A percentile compares a stretch with the other conserved stretches of the same genome.
phyloP scores from a whole-genome alignment of 2,113 vertebrate genomes.

The Mustela lutreola region DNA sequence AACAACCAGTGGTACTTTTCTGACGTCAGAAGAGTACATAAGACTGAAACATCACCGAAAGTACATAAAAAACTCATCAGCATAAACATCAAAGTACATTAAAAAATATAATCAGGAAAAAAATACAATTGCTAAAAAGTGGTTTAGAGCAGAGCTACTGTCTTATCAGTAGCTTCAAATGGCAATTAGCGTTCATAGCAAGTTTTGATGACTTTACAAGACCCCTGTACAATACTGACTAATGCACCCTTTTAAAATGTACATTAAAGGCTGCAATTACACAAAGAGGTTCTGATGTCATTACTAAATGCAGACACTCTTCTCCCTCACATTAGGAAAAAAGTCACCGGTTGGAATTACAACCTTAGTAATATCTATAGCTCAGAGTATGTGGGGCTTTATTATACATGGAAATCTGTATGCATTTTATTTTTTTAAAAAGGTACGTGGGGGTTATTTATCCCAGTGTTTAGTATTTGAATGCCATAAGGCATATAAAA shows the following conservation, averaged over 20 bases:
- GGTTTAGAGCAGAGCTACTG: slow-evolving; percentile 90
- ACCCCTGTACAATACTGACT: slow-evolving; percentile 90
- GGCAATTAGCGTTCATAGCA: slow-evolving; percentile 87
- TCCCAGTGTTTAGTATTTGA: slow-evolving; percentile 69
- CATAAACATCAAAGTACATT: slow-evolving; percentile 90
- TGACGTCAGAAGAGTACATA: slow-evolving; percentile 88
- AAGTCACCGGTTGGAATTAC: slow-evolving; percentile 83
- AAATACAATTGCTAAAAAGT: slow-evolving; percentile 90
- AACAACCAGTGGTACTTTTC: slow-evolving; percentile 90
- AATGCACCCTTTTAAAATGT: slow-evolving; percentile 88
- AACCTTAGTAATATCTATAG: slow-evolving; percentile 79
- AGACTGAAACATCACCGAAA: slow-evolving; percentile 91
- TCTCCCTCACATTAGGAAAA: slow-evolving; percentile 66
- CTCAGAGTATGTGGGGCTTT: slow-evolving; percentile 81
- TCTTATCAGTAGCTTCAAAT: slow-evolving; percentile 86
- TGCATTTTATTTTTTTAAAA: slow-evolving; percentile 50
- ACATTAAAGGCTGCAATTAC: slow-evolving; percentile 89
- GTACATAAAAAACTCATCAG: slow-evolving; percentile 90
- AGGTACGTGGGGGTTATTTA: slow-evolving; percentile 45
- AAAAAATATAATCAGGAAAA: slow-evolving; percentile 89
- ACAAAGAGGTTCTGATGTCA: slow-evolving; percentile 86
- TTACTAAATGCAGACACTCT: slow-evolving; percentile 72
- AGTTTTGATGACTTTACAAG: slow-evolving; percentile 87
- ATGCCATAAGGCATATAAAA: slow-evolving; percentile 79
- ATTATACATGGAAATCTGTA: slow-evolving; percentile 80